These are phyloP conservation scores for Oscarella lobularis DNA, from an alignment of 37 sponge, comb jelly and placozoan species.

Conservation along the genomic window DNA sequence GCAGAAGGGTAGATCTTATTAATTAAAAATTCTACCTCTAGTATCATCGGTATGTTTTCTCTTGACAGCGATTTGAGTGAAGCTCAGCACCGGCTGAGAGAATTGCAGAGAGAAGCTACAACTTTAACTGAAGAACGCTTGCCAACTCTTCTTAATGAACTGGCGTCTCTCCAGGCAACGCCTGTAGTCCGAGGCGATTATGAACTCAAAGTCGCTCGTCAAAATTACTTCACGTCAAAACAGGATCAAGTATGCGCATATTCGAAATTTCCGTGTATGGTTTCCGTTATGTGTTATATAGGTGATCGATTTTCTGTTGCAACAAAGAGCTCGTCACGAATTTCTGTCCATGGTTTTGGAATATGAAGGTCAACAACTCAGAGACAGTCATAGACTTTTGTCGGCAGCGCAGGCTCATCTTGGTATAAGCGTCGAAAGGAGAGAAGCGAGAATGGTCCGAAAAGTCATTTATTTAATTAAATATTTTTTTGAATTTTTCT, in stretches of 20 bases:
- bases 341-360: not conserved
- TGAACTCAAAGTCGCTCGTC: not conserved
- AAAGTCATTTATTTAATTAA: not conserved
- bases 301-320: not conserved
- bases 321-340: not conserved
- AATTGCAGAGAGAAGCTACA: not conserved
- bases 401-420: not conserved
- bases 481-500: not conserved
- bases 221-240: not conserved
- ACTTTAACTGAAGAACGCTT: not conserved
- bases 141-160: not conserved
- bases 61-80: not conserved
- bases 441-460: not conserved
- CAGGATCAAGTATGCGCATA: not conserved
- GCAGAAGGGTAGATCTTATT: too few relatives aligned
- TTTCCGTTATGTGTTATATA: not conserved
- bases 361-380: not conserved
- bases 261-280: too few relatives aligned
- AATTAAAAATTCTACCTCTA: too few relatives aligned
- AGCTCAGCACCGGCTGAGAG: not conserved
- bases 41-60: too few relatives aligned
- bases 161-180: not conserved
- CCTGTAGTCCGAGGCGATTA: not conserved
- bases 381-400: not conserved
- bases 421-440: not conserved